Base-by-base conservation (phyloP, 1,140 invertebrate species). In the Probaryconus sp. region DNA sequence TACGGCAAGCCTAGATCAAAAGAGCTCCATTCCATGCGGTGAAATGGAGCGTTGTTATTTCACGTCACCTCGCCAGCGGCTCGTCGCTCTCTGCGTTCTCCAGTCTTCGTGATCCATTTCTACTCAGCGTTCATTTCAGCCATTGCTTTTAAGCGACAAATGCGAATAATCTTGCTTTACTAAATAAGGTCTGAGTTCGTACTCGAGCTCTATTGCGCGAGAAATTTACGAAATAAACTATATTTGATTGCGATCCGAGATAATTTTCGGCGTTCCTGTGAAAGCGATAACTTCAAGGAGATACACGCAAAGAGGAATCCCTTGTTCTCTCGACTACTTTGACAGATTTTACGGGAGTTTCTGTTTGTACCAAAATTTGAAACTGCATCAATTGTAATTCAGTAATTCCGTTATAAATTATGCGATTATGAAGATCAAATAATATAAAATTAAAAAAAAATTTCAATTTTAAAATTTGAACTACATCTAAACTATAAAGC, bases 1-100 rank as follows among this genome's bases (percentile, higher is more conserved):
- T 14, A 21, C 48, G 28, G 42, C 21, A 38, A 64, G 48, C 53
- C 20, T 6, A 5, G 26, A 45, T n/a, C 40, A 24, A 56, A 7
- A 40, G 55, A 50, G 45, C 58, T 63, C 47, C 45, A 43, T 53
- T 53, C 31, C 47, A 31, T 11, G 17, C 33, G 1, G 14, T 33
- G 30, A 51, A 51, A 63, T 51, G 43, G 47, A 61, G 33, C 47
- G 37, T 26, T 26, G 60, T 63, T 63, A 63, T 63, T 63, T 37
- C 60, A 43, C 47, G 60, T 63, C 60, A 37, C 38, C 45, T 63
- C 37, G 40, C 40, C 48, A 42, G 14, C 33, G 45, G 58, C 58
- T 63, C 24, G 28, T 30, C 28, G 28, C 10, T n/a, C 11, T 35
- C 31, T 2, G 2, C 31, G 31, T 31, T 53, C 35, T 40, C 14